phyloP scores from a whole-genome alignment of 2,797 vertebrate species.

The Crenichthys baileyi region DNA sequence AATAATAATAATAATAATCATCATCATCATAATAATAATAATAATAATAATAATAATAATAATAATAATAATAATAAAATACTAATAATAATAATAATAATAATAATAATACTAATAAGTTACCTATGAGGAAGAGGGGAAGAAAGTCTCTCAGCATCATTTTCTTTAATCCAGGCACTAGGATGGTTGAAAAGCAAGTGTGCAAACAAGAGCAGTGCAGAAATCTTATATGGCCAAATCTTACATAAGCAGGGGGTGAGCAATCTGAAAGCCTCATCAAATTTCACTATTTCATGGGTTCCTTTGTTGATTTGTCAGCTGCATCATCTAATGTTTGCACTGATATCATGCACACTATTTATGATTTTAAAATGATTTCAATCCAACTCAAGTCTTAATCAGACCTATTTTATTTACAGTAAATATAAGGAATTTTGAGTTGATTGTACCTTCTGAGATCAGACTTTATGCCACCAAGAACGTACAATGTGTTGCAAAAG shows the following conservation, averaged over 20 bases:
- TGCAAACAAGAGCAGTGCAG: background rate
- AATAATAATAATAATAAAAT: background rate
- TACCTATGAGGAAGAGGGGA: conserved; percentile 43
- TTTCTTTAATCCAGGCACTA: background rate
- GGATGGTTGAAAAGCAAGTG: background rate
- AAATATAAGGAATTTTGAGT: background rate
- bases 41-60: background rate
- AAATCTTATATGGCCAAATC: background rate
- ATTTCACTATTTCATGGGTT: background rate
- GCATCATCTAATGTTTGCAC: background rate
- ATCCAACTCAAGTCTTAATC: background rate
- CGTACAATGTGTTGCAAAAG: too few relatives aligned
- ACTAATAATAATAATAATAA: background rate
- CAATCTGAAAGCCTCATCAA: background rate
- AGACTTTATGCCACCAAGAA: too few relatives aligned
- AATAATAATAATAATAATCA: too few relatives aligned
- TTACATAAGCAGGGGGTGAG: conserved; percentile 7
- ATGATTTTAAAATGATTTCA: too few relatives aligned
- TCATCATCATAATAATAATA: background rate
- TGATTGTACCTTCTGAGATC: background rate
- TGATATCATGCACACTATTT: background rate
- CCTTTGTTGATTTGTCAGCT: background rate
- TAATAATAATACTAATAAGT: background rate
- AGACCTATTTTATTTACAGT: background rate
- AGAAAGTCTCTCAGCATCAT: conserved; percentile 20